Base-by-base conservation (phyloP, 2,113 vertebrate species). In the Melanotaenia duboulayi region DNA sequence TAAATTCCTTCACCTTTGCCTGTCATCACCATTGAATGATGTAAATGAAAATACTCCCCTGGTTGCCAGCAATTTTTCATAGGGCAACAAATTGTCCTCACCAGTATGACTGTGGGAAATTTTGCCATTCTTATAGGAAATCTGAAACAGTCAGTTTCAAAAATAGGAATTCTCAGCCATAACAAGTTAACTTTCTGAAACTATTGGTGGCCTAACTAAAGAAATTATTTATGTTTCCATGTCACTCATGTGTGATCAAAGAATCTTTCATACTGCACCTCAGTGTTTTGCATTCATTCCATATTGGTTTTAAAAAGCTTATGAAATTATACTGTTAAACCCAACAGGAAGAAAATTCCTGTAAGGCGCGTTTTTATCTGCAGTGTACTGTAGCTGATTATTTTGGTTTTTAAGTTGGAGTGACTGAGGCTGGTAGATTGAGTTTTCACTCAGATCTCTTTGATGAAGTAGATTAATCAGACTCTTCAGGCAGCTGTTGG, bases 161-260 rank as follows among this genome's bases (percentile, higher is more conserved):
- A 40, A 39, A 24, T 23, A 17, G 55, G 22, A 19, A 22, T 74
- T 35, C 19, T 69, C 59, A 52, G 44, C 0, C 20, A 7, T 66
- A 62, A 54, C 32, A 32, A 70, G 50, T 56, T 59, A 39, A 51
- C 51, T 19, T 68, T 71, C 40, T 66, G 50, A 56, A 69, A 75
- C 73, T 13, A 23, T 11, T 16, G 40, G 12, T 40, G 62, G 62
- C 71, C 57, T 56, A 69, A 64, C 60, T 71, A 25, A 74, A 56
- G 71, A 76, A 13, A 37, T 78, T 0, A n/a, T 65, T 76, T n/a
- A 78, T 1, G 25, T 67, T 75, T 76, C 67, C n/a, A 40, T 50
- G 44, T n/a, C 44, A 48, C 58, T 68, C 51, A 48, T 57, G 61
- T 64, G 48, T 11, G 79, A 77, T 85, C 61, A 77, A 79, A 77